Conservation (phyloP, 2,113 vertebrate genomes). For the Pristiophorus japonicus region DNA sequence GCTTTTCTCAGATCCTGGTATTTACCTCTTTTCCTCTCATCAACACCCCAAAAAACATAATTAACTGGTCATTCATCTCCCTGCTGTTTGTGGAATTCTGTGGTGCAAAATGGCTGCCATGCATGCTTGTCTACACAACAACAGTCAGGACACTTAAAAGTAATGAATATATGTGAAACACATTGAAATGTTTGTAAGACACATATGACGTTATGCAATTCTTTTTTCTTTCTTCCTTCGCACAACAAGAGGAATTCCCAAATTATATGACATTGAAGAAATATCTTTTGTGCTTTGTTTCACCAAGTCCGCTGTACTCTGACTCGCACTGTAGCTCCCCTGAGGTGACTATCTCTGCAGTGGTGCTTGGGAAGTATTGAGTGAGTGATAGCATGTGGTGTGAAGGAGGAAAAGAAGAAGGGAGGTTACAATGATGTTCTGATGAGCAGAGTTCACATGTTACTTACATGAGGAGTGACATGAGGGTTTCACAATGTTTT, state of each 20-base stretch:
- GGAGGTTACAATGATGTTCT: not conserved
- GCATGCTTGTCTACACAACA: not conserved
- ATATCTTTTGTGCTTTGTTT: not conserved
- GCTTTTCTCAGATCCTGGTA: no score
- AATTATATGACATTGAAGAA: not conserved
- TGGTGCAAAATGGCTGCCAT: not conserved
- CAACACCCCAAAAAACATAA: not conserved
- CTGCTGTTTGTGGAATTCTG: not conserved
- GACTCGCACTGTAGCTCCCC: not conserved
- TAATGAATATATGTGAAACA: not conserved
- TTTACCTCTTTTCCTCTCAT: no score
- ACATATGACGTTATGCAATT: not conserved
- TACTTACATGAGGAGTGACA: not conserved
- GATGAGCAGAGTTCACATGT: not conserved
- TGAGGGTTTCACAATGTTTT: not conserved
- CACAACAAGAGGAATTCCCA: not conserved
- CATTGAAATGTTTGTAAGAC: not conserved
- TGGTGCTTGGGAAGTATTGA: not conserved
- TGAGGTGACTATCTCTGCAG: not conserved
- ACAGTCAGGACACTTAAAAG: not conserved
- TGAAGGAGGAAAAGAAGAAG: not conserved
- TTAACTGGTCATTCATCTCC: not conserved
- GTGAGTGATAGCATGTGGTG: not conserved
- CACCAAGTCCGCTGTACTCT: not conserved
- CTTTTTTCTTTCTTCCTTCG: not conserved